phyloP scores from a whole-genome alignment of 2,888 invertebrate genomes.

The Mamestra brassicae region DNA sequence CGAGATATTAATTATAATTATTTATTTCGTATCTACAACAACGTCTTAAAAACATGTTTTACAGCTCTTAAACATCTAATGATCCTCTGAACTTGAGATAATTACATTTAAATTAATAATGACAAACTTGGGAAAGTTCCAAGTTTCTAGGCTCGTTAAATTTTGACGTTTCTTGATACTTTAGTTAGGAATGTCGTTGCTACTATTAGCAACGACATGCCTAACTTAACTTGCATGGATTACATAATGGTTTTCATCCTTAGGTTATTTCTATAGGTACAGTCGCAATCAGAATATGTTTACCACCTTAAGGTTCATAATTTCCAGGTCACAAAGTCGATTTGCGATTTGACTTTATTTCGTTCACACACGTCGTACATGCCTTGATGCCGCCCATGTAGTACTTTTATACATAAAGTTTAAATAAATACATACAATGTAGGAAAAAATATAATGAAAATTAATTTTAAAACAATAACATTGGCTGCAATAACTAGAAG shows the following conservation, averaged over 20 bases:
- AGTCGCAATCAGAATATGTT: too few relatives aligned
- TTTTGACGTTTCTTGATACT: slow-evolving; percentile 1
- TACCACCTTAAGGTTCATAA: too few relatives aligned
- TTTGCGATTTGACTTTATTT: too few relatives aligned
- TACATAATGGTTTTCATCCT: not conserved
- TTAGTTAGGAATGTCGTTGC: slow-evolving; percentile 1
- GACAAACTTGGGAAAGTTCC: slow-evolving; percentile 7
- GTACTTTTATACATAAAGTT: too few relatives aligned
- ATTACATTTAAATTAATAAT: slow-evolving; percentile 39
- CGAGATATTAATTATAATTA: not conserved
- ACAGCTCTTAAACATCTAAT: slow-evolving; percentile 18
- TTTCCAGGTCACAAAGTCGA: too few relatives aligned
- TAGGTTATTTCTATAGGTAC: not conserved
- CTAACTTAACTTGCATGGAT: not conserved
- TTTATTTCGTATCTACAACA: not conserved
- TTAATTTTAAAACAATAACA: too few relatives aligned
- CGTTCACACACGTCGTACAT: too few relatives aligned
- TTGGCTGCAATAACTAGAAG: too few relatives aligned
- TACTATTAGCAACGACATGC: not conserved
- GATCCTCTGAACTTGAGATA: slow-evolving; percentile 21
- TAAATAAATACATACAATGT: too few relatives aligned
- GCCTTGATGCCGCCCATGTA: too few relatives aligned
- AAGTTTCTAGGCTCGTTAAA: slow-evolving; percentile 24
- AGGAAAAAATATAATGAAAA: too few relatives aligned
- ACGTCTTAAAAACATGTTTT: not conserved